Conservation (phyloP, 2,888 invertebrate species). For the Agrochola litura region DNA sequence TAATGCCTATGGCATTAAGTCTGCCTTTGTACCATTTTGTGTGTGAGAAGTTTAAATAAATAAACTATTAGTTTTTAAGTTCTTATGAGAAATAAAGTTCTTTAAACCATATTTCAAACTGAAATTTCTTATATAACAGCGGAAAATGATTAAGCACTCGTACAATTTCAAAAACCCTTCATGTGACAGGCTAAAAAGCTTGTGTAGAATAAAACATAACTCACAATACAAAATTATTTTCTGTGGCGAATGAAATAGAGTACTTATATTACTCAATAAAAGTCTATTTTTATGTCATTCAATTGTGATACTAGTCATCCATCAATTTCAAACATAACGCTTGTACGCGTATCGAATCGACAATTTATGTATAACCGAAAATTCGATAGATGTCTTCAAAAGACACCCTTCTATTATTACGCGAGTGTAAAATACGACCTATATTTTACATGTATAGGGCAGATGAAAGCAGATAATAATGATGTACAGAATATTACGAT, state of each 20-base stretch:
- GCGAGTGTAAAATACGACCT: not conserved
- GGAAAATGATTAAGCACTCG: not conserved
- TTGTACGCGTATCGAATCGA: slow-evolving; percentile 13
- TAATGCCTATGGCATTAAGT: too few species aligned
- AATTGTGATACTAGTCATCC: slow-evolving; percentile 33
- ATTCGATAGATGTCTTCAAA: slow-evolving; percentile 26
- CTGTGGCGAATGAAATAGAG: not conserved
- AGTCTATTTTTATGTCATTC: slow-evolving; percentile 36
- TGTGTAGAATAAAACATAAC: not conserved
- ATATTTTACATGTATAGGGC: not conserved
- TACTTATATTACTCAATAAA: not conserved
- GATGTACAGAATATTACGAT: not conserved
- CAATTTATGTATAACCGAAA: slow-evolving; percentile 23
- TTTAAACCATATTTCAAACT: too few species aligned
- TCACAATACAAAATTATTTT: not conserved
- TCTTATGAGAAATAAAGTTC: too few species aligned
- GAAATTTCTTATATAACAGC: not conserved
- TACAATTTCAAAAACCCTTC: not conserved
- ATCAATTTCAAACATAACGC: slow-evolving; percentile 29
- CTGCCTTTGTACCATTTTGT: too few species aligned
- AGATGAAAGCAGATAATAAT: not conserved
- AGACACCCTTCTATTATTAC: slow-evolving; percentile 14
- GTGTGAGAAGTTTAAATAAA: too few species aligned
- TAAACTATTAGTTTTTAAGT: too few species aligned
- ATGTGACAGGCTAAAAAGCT: not conserved